These are phyloP conservation scores for Halcyon senegalensis DNA, from an alignment of 2,113 vertebrate genomes.

Conservation along the genomic window DNA sequence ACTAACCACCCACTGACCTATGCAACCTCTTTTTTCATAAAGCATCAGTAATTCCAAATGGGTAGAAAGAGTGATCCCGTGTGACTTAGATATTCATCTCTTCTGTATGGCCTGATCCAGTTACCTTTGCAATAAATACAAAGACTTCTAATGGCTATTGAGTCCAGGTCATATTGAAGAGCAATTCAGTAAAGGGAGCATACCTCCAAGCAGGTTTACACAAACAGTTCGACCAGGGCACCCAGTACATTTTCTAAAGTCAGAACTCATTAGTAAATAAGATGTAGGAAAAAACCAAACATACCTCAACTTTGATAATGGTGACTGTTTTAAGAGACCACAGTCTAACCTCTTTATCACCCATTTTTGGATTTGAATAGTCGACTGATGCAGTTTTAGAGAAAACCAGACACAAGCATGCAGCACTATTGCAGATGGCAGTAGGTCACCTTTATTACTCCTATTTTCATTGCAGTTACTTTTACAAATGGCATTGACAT, in stretches of 20 bases:
- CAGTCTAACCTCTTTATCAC: background rate
- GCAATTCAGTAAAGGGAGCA: background rate
- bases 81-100: background rate
- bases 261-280: background rate
- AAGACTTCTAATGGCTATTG: background rate
- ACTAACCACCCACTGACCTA: background rate
- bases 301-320: background rate
- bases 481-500: background rate
- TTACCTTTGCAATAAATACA: background rate
- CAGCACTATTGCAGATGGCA: background rate
- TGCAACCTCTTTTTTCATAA: background rate
- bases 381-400: background rate
- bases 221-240: background rate
- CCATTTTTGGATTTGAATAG: background rate
- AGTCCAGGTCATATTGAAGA: background rate
- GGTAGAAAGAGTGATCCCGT: background rate
- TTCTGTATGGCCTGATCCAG: accelerated
- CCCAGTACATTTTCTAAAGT: background rate
- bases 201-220: background rate
- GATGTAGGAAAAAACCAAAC: background rate
- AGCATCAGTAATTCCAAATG: background rate
- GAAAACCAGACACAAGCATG: background rate
- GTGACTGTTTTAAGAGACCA: background rate
- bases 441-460: background rate
- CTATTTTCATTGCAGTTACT: background rate